Conservation (phyloP, 2,113 vertebrate species). For the Entosphenus tridentatus region DNA sequence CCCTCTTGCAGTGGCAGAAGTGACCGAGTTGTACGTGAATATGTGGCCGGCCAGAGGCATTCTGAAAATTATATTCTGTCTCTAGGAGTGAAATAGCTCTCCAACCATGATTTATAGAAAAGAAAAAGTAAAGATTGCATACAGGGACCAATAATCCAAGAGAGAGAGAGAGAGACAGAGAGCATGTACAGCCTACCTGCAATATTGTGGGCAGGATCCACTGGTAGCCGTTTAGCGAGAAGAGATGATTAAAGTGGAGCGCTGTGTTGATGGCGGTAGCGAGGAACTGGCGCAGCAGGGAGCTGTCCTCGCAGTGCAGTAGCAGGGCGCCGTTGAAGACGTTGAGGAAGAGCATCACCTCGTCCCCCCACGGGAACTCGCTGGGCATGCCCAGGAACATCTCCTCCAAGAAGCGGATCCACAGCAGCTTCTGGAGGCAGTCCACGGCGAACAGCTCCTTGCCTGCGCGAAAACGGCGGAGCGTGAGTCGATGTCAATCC, state of each 20-base stretch:
- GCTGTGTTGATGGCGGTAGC: constrained; percentile 93
- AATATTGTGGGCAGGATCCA: constrained; percentile 97
- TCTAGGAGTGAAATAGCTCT: too few species aligned
- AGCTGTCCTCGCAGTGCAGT: constrained; percentile 79
- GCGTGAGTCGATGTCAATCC: too few species aligned
- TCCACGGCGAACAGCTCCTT: constrained; percentile 91
- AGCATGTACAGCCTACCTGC: constrained; percentile 28
- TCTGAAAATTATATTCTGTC: too few species aligned
- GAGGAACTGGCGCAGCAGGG: constrained; percentile 70
- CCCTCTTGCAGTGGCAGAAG: too few species aligned
- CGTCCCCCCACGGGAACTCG: constrained; percentile 91
- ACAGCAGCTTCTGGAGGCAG: constrained; percentile 87
- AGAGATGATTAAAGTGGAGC: constrained; percentile 92
- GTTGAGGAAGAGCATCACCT: constrained; percentile 96
- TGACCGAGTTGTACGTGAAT: too few species aligned
- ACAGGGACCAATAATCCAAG: too few species aligned
- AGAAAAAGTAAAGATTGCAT: too few species aligned
- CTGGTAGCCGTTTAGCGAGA: constrained; percentile 92
- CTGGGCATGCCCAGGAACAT: constrained; percentile 99
- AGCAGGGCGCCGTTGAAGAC: constrained; percentile 87
- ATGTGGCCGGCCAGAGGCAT: too few species aligned
- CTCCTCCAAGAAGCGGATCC: constrained; percentile 96
- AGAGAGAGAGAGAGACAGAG: not conserved
- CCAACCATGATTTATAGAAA: too few species aligned
- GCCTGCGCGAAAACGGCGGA: constrained; percentile 21